Evolutionary conservation across 2,888 invertebrate genomes (phyloP), one percentile per base, ranked within the genome.

Genomic region (Eupithecia dodoneata): DNA sequence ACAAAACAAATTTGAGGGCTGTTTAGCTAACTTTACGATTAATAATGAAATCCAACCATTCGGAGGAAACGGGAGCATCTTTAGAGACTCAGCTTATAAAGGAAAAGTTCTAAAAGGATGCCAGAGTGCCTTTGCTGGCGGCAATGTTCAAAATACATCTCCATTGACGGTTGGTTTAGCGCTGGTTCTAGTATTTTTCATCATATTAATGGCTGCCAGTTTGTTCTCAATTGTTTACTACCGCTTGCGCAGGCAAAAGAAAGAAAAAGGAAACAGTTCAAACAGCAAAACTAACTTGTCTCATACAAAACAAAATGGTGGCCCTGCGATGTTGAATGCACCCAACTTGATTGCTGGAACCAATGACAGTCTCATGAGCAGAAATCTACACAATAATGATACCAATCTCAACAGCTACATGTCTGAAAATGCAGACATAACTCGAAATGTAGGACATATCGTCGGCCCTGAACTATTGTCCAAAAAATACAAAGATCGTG

Each of bases 81-180:
- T 98, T 83, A 96, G 95, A 77, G 97, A 97, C 79, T 96, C 97
- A 0, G 84, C 96, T 0, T 96, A 96, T 69, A 96, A 96, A 85
- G 98, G 98, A 42, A 97, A 97, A 90, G 96, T 98, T 18, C 93
- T 96, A 69, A 93, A 93, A 74, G 98, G 98, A 18, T 99, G 99
- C 88, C 96, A 96, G 79, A 97, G 97, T 73, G 96, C 97, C 5
- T 96, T 97, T 77, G 97, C 97, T 44, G 96, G 97, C 59, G 98
- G 98, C 45, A 96, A 97, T 2, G 96, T 97, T 0, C 97, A 97
- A 82, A 97, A 97, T 5, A 97, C 98, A 3, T 98, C 98, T 93
- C 98, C 98, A 0, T 94, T 99, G 10, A 98, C 98, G 86, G 98
- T 99, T 80, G 99, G 99, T 74, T 97, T 99, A 77, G 99, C 99